Evolutionary conservation across 23 tunicate species (phyloP).

Genomic region (Botrylloides violaceus): DNA sequence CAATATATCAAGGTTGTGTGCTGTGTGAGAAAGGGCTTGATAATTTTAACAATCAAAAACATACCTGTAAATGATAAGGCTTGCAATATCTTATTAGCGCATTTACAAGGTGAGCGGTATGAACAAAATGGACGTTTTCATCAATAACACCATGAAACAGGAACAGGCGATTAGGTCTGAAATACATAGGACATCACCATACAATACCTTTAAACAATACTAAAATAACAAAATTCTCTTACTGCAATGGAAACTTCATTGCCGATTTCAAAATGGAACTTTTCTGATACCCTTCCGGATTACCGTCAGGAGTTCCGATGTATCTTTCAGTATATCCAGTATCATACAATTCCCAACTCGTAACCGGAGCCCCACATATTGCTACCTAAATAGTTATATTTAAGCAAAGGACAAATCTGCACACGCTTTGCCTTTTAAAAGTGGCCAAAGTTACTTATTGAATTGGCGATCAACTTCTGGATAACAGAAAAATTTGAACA

Average conservation of each 20-base stretch:
- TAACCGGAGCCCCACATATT: slow-evolving; percentile 88
- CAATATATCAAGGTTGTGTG: too few relatives aligned
- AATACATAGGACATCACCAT: not conserved
- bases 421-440: too few relatives aligned
- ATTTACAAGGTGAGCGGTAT: slow-evolving; percentile 63
- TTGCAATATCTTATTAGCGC: slow-evolving; percentile 69
- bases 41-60: too few relatives aligned
- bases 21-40: too few relatives aligned
- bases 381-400: slow-evolving; percentile 40
- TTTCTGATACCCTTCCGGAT: slow-evolving; percentile 62
- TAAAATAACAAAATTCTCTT: slow-evolving; percentile 3
- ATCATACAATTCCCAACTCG: slow-evolving; percentile 83
- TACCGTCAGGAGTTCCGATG: slow-evolving; percentile 64
- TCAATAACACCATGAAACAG: slow-evolving; percentile 95
- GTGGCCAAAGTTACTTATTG: too few relatives aligned
- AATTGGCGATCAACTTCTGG: too few relatives aligned
- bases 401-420: too few relatives aligned
- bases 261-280: slow-evolving; percentile 50
- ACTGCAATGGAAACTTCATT: slow-evolving; percentile 65
- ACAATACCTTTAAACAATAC: not conserved
- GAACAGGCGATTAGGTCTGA: slow-evolving; percentile 86
- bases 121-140: slow-evolving; percentile 93
- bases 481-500: too few relatives aligned
- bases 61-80: slow-evolving; percentile 87
- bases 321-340: slow-evolving; percentile 97